phyloP scores from a whole-genome alignment of 2,888 invertebrate species.

The Trachelus stipa region DNA sequence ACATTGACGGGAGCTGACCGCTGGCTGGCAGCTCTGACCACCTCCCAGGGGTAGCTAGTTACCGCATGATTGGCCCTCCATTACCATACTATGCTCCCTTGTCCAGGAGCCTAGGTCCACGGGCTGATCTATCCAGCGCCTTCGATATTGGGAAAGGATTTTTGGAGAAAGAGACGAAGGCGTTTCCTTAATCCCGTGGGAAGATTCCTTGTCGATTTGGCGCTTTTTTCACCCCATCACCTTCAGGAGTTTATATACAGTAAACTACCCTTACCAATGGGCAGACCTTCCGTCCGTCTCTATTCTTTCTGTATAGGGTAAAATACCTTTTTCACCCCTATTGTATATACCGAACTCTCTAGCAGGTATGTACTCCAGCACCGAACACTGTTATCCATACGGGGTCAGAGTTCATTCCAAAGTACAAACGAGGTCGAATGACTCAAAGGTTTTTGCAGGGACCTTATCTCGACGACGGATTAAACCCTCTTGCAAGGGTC shows the following conservation, averaged over 20 bases:
- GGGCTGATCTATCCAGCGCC: conserved; percentile 9
- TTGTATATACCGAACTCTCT: neutral
- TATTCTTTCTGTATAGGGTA: neutral
- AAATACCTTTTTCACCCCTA: neutral
- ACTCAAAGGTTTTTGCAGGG: conserved; percentile 51
- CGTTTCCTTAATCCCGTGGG: conserved; percentile 27
- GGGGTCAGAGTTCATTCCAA: neutral
- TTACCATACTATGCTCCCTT: conserved; percentile 58
- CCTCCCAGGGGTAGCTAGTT: conserved; percentile 65
- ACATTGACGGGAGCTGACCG: conserved; percentile 66
- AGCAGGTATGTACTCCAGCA: neutral
- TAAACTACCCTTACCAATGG: neutral
- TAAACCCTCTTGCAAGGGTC: conserved; percentile 32
- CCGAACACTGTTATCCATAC: neutral
- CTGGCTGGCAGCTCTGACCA: conserved; percentile 63
- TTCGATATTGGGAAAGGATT: conserved; percentile 7
- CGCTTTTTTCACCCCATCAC: conserved; percentile 25
- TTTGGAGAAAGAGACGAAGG: conserved; percentile 21
- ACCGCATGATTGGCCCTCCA: conserved; percentile 67
- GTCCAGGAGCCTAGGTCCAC: conserved; percentile 11
- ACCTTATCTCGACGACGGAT: conserved; percentile 42
- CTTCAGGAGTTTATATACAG: neutral
- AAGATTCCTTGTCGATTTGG: conserved; percentile 28
- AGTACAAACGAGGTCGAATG: conserved; percentile 11
- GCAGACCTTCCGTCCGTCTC: neutral